Conservation (phyloP, 2,888 invertebrate genomes). For the Parochlus steinenii region DNA sequence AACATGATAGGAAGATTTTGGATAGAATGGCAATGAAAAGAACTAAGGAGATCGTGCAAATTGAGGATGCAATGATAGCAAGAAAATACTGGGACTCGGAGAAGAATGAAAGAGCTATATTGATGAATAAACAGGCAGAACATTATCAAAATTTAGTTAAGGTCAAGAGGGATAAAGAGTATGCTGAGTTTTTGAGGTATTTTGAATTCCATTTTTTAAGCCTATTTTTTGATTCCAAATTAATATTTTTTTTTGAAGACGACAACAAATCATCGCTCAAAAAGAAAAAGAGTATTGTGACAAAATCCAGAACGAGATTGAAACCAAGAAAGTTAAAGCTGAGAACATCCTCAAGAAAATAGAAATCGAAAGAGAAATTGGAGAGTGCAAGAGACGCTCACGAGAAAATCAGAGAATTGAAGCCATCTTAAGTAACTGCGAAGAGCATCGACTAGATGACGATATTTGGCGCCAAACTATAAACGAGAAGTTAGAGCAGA, state of each 20-base stretch:
- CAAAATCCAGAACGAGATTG: slow-evolving; percentile 21
- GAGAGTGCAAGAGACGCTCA: slow-evolving; percentile 22
- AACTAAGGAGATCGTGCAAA: slow-evolving; percentile 21
- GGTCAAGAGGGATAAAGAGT: slow-evolving; percentile 26
- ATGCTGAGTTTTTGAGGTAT: not conserved
- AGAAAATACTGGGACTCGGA: slow-evolving; percentile 30
- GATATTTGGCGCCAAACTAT: slow-evolving; percentile 24
- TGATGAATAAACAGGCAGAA: slow-evolving; percentile 26
- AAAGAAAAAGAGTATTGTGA: slow-evolving; percentile 18
- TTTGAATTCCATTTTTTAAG: too few species aligned
- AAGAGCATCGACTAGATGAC: slow-evolving; percentile 24
- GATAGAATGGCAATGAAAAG: slow-evolving; percentile 30
- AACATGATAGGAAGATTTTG: slow-evolving; percentile 27
- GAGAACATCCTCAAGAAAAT: slow-evolving; percentile 23
- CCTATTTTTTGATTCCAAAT: too few species aligned
- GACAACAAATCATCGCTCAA: slow-evolving; percentile 3
- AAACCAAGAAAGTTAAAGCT: slow-evolving; percentile 23
- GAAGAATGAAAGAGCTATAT: slow-evolving; percentile 25
- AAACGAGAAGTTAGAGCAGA: slow-evolving; percentile 23
- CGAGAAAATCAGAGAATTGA: slow-evolving; percentile 25
- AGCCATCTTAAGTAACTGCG: slow-evolving; percentile 23
- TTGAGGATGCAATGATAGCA: slow-evolving; percentile 28
- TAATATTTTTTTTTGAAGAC: too few species aligned
- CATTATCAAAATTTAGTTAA: slow-evolving; percentile 24
- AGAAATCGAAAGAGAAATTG: slow-evolving; percentile 22